phyloP scores from a whole-genome alignment of 1,140 invertebrate genomes.

The Bombus pyrosoma region DNA sequence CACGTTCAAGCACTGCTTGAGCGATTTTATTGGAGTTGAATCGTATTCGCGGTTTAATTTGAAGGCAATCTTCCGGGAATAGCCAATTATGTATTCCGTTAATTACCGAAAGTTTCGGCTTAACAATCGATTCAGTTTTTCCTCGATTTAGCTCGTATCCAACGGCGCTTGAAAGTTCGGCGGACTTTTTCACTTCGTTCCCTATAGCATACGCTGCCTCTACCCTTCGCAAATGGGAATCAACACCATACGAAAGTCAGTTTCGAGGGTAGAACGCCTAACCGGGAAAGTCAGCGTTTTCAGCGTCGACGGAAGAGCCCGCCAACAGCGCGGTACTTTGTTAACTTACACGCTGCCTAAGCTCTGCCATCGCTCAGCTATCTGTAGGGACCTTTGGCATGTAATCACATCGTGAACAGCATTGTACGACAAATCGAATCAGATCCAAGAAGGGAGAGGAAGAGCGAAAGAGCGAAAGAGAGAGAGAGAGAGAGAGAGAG shows the following conservation, averaged over 20 bases:
- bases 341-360: constrained; percentile 62
- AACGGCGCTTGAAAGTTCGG: constrained; percentile 1
- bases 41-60: not conserved
- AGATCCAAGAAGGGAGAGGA: constrained; percentile 48
- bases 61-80: not conserved
- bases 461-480: not conserved
- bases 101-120: constrained; percentile 29
- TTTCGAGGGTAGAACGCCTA: not conserved
- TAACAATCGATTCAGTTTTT: constrained; percentile 26
- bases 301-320: constrained; percentile 6
- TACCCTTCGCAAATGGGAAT: constrained; percentile 13
- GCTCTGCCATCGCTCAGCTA: constrained; percentile 53
- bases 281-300: constrained; percentile 13
- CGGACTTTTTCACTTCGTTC: not conserved
- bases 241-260: constrained; percentile 12
- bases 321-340: constrained; percentile 52
- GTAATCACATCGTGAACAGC: constrained; percentile 68
- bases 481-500: not conserved
- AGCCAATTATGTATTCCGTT: constrained; percentile 26
- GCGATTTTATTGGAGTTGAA: not conserved
- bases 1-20: no score
- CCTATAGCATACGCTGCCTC: not conserved
- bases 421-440: constrained; percentile 73
- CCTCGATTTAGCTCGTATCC: constrained; percentile 3
- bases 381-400: constrained; percentile 55